Evolutionary conservation across 1,140 invertebrate species (phyloP), one percentile per base, ranked within the genome.

Genomic region (Dendrolimus kikuchii): DNA sequence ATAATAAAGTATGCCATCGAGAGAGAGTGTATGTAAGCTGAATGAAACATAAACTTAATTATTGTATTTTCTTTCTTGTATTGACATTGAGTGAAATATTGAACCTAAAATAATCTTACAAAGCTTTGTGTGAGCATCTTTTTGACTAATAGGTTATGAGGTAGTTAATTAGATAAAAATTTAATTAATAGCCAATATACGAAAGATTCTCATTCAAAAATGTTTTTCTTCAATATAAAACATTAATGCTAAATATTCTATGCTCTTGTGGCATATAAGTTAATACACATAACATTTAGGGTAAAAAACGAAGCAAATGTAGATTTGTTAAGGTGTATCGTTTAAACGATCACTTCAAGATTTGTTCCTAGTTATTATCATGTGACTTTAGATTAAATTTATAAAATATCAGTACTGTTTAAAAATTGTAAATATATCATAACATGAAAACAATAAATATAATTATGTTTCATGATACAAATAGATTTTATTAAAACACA

Each of bases 361-460:
- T 60, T 63, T 59, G 68, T 71, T 71, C 68, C 68, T 71, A 71
- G 62, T 62, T 65, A 52, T 60, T 55, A 62, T 62, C 56, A 64
- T 57, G 62, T 74, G 62, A 71, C 64, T 42, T 63, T 62, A 66
- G 53, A 45, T 64, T 58, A 52, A 53, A 40, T 55, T 60, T 48
- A 38, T n/a, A 9, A 45, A 45, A 9, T 45, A 10, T 45, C 6
- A 38, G n/a, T 48, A 48, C 46, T 23, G 23, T 23, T 23, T 23
- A 23, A 23, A n/a, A 23, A 23, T 23, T 23, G 23, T 23, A 23
- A 23, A 23, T 23, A 23, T 23, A 23, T 23, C 23, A 2, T 23
- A 23, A 23, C 23, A 23, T 23, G 23, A 23, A 23, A 2, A 23
- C 23, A 2, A 23, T 23, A 23, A 23, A 23, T 23, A 23, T 23